Percentiles rank a stretch among this genome's conserved stretches.
Evolutionary conservation across 2,113 vertebrate genomes (phyloP).

Genomic region (Erinaceus europaeus): DNA sequence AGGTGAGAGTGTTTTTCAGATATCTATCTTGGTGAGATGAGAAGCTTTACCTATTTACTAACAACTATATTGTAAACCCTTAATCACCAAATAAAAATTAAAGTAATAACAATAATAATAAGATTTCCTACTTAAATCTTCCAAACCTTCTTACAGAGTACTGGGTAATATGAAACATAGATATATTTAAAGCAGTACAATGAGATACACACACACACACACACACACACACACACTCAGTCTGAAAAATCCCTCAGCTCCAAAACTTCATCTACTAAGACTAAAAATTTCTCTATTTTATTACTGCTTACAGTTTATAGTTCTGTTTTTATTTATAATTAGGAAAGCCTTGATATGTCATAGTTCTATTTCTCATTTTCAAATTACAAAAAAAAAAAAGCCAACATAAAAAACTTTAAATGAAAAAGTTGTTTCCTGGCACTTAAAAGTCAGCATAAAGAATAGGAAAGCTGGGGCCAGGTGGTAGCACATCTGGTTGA

Average conservation of each 20-base stretch:
- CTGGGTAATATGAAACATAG: background rate
- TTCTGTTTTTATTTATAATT: slow-evolving; percentile 1
- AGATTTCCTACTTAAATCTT: too few relatives aligned
- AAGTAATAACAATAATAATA: too few relatives aligned
- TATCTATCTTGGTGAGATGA: too few relatives aligned
- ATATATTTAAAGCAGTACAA: background rate
- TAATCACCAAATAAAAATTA: too few relatives aligned
- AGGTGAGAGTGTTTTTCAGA: too few relatives aligned
- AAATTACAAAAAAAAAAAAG: background rate
- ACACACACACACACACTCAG: too few relatives aligned
- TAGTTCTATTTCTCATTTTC: background rate
- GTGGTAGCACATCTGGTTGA: too few relatives aligned
- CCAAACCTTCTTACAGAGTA: background rate
- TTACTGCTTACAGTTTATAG: background rate
- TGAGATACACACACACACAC: too few relatives aligned
- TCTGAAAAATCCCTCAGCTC: background rate
- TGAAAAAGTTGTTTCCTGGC: background rate
- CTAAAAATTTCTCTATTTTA: background rate
- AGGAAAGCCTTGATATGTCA: background rate
- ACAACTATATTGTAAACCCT: too few relatives aligned
- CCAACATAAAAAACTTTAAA: background rate
- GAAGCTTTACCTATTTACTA: too few relatives aligned
- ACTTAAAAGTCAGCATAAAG: too few relatives aligned
- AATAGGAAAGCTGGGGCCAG: too few relatives aligned
- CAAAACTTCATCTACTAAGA: slow-evolving; percentile 13